Evolutionary conservation across 2,888 invertebrate genomes (phyloP).

Genomic region (Polia nebulosa): DNA sequence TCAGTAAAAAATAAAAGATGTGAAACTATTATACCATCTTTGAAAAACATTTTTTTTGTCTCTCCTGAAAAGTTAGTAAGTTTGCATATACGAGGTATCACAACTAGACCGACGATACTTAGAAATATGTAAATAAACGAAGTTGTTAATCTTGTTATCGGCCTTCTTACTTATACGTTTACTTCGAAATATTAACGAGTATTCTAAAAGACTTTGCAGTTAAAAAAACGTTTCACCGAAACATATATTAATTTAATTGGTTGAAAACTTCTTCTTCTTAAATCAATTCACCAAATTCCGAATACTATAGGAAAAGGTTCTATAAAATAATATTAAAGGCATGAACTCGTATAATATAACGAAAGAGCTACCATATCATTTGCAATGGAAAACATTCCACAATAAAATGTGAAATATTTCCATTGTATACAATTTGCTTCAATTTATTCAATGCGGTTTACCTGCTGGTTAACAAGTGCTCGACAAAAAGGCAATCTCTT

Average conservation of each 20-base stretch:
- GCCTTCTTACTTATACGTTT: too few relatives aligned
- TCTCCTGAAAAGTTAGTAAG: too few relatives aligned
- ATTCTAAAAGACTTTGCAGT: background rate
- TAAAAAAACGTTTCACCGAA: background rate
- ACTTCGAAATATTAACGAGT: background rate
- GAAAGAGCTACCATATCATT: slow-evolving; percentile 18
- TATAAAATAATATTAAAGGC: slow-evolving; percentile 17
- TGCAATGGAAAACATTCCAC: slow-evolving; percentile 23
- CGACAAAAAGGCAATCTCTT: slow-evolving; percentile 3
- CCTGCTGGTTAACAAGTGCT: background rate
- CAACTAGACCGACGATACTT: too few relatives aligned
- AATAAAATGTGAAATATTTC: slow-evolving; percentile 28
- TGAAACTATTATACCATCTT: too few relatives aligned
- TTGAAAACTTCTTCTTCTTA: slow-evolving; percentile 11
- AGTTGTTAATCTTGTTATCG: too few relatives aligned
- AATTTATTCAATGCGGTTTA: slow-evolving; percentile 15
- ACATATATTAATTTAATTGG: background rate
- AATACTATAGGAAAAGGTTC: slow-evolving; percentile 2
- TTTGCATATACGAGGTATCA: too few relatives aligned
- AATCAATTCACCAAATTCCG: slow-evolving; percentile 17
- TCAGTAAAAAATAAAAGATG: too few relatives aligned
- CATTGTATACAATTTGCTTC: slow-evolving; percentile 19
- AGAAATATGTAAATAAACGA: too few relatives aligned
- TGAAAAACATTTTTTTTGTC: too few relatives aligned
- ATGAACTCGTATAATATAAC: background rate